Conservation (phyloP, 2,888 invertebrate species). For the Lepetodrilus schrolli region DNA sequence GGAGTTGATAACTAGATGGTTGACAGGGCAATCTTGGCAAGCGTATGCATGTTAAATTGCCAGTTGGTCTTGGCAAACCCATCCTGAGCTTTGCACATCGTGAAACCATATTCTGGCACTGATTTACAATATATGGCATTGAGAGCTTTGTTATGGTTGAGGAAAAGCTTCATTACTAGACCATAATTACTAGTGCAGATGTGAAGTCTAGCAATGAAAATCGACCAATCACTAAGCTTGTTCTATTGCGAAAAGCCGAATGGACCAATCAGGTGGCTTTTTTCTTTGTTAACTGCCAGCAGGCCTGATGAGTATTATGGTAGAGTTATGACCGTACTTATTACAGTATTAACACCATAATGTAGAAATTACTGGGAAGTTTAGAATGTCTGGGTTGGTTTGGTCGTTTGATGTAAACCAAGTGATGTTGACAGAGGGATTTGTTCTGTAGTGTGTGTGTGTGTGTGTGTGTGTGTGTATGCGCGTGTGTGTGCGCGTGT, state of each 20-base stretch:
- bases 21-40: background rate
- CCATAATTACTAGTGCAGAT: background rate
- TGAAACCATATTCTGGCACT: background rate
- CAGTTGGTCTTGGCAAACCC: background rate
- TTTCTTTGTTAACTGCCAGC: too few relatives aligned
- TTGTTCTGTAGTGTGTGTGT: too few relatives aligned
- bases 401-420: too few relatives aligned
- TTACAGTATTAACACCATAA: too few relatives aligned
- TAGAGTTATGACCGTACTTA: background rate
- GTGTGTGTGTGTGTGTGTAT: too few relatives aligned
- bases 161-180: background rate
- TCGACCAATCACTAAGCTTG: background rate
- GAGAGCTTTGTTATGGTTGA: constrained; percentile 1
- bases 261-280: background rate
- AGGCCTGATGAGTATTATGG: too few relatives aligned
- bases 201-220: background rate
- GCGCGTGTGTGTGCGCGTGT: too few relatives aligned
- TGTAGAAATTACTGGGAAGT: too few relatives aligned
- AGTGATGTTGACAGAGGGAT: too few relatives aligned
- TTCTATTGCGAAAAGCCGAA: background rate
- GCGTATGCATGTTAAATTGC: background rate
- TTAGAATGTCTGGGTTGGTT: too few relatives aligned
- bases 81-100: background rate
- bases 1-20: background rate
- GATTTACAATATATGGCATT: background rate